phyloP scores from a whole-genome alignment of 1,140 invertebrate genomes.

The Caenorhabditis remanei region DNA sequence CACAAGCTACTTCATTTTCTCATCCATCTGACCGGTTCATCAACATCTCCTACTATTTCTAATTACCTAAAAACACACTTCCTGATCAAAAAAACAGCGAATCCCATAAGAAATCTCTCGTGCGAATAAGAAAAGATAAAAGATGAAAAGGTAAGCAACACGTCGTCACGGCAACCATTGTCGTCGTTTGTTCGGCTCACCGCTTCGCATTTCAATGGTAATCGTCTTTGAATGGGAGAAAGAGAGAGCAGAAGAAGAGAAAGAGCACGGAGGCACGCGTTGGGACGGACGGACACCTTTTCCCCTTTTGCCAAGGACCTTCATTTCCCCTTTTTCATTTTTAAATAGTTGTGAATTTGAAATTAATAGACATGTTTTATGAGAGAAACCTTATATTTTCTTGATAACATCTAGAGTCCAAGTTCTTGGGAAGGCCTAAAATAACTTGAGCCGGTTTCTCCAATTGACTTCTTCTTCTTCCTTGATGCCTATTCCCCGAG shows the following conservation, averaged over 20 bases:
- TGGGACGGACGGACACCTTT: slow-evolving; percentile 48
- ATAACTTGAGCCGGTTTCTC: neutral
- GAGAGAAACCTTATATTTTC: neutral
- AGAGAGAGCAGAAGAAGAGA: slow-evolving; percentile 2
- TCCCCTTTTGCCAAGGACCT: neutral
- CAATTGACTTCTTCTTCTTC: too few relatives aligned
- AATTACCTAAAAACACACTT: too few relatives aligned
- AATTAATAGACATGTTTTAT: slow-evolving; percentile 34
- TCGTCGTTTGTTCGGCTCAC: slow-evolving; percentile 48
- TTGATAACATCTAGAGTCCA: slow-evolving; percentile 7
- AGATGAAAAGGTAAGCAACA: slow-evolving; percentile 54
- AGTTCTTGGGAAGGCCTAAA: neutral
- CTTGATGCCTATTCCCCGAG: too few relatives aligned
- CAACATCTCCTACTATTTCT: too few relatives aligned
- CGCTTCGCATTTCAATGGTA: slow-evolving; percentile 52
- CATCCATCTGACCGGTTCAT: too few relatives aligned
- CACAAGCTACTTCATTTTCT: too few relatives aligned
- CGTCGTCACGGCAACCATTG: slow-evolving; percentile 53
- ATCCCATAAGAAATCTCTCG: too few relatives aligned
- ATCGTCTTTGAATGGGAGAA: slow-evolving; percentile 3
- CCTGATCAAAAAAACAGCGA: neutral
- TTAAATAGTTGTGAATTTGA: neutral
- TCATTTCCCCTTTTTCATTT: slow-evolving; percentile 6
- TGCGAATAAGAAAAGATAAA: slow-evolving; percentile 35
- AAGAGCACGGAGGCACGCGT: slow-evolving; percentile 35